Evolutionary conservation across 1,140 invertebrate species (phyloP).

Genomic region (Drosophila athabasca): DNA sequence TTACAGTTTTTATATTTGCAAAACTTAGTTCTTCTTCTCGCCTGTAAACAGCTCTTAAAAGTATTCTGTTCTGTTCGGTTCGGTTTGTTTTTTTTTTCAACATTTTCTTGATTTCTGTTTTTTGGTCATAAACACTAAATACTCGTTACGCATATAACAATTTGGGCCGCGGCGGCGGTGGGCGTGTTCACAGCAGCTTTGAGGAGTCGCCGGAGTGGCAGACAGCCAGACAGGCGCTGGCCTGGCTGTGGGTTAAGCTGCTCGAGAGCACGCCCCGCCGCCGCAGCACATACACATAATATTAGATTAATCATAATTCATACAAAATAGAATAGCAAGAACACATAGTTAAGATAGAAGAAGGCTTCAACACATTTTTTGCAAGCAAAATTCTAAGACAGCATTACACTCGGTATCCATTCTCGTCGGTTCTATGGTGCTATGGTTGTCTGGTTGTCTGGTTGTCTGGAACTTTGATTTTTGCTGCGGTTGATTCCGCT

Average conservation of each 20-base stretch:
- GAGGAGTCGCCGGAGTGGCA: slow-evolving; percentile 43
- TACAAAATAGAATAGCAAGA: slow-evolving; percentile 69
- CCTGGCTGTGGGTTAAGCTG: slow-evolving; percentile 45
- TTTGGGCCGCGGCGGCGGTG: slow-evolving; percentile 5
- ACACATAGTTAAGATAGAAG: slow-evolving; percentile 64
- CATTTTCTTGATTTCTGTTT: slow-evolving; percentile 43
- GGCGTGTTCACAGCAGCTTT: slow-evolving; percentile 51
- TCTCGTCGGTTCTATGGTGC: too few species aligned
- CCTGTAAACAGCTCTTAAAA: slow-evolving; percentile 42
- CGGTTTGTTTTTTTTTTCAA: slow-evolving; percentile 19
- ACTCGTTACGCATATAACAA: slow-evolving; percentile 36
- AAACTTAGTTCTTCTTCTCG: slow-evolving; percentile 51
- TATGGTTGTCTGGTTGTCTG: neutral
- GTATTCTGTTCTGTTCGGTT: slow-evolving; percentile 3
- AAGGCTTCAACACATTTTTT: slow-evolving; percentile 56
- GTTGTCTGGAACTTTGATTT: slow-evolving; percentile 30
- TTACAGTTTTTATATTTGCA: slow-evolving; percentile 51
- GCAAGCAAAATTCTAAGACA: slow-evolving; percentile 64
- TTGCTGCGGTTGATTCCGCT: slow-evolving; percentile 22
- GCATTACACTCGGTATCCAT: slow-evolving; percentile 6
- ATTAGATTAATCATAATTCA: slow-evolving; percentile 64
- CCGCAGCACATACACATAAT: slow-evolving; percentile 57
- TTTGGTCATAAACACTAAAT: slow-evolving; percentile 39
- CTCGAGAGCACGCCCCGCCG: slow-evolving; percentile 30
- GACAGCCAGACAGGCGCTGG: slow-evolving; percentile 3